phyloP scores from a whole-genome alignment of 2,113 vertebrate species.

The Datnioides undecimradiatus region DNA sequence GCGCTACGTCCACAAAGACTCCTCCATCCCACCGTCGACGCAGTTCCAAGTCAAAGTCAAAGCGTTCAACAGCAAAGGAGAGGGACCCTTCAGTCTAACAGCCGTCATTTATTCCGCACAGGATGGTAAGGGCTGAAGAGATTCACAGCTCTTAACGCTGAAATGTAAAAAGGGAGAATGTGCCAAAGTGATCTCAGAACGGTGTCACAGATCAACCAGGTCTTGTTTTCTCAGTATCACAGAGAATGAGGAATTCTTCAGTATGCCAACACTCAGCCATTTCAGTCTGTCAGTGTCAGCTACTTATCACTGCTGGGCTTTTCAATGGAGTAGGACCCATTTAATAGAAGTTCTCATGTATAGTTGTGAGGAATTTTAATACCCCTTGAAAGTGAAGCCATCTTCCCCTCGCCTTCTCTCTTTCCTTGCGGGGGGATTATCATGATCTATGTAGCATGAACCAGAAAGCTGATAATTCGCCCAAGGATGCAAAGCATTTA shows the following conservation, averaged over 20 bases:
- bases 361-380: conserved; percentile 78
- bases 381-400: conserved; percentile 69
- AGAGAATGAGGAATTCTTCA: conserved; percentile 39
- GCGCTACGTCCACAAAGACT: conserved; percentile 93
- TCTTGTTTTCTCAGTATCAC: conserved; percentile 19
- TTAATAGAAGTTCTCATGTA: conserved; percentile 63
- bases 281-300: conserved; percentile 69
- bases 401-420: conserved; percentile 28
- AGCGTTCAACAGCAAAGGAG: conserved; percentile 93
- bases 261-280: conserved; percentile 55
- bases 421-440: conserved; percentile 66
- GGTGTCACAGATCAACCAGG: conserved; percentile 12
- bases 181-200: conserved; percentile 18
- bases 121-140: conserved; percentile 86
- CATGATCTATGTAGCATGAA: conserved; percentile 73
- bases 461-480: conserved; percentile 78
- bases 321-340: conserved; percentile 46
- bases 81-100: conserved; percentile 92
- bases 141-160: conserved; percentile 13
- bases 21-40: conserved; percentile 87
- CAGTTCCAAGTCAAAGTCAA: conserved; percentile 96
- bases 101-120: conserved; percentile 91
- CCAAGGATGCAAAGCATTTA: conserved; percentile 78
- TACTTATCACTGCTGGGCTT: conserved; percentile 49
- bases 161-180: background rate